Base-by-base conservation (phyloP, 2,888 invertebrate genomes). In the Amphimallon solstitiale region DNA sequence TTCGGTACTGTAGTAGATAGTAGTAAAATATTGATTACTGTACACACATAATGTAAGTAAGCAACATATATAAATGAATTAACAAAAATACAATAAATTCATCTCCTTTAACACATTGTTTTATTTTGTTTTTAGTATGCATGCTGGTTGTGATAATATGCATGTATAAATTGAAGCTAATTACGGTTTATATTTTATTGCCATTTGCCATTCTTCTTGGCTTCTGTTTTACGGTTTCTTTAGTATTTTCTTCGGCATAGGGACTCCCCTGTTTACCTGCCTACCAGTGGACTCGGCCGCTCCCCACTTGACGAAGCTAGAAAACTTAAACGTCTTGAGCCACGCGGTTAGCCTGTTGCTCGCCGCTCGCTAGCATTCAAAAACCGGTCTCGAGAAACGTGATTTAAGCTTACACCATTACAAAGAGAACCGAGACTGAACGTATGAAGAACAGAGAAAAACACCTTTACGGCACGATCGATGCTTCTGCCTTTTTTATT, bases 331-430 rank as follows among this genome's bases (percentile, higher is more conserved):
- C n/a, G 48, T 23, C n/a, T 21, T 38, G 35, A 23, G 45, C 64
- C 64, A 56, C 64, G 64, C 64, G 56, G 48, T 48, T 56, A 56
- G 56, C 64, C 48, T 60, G 60, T 66, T 65, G 63, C 49, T 54
- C 29, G 45, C 43, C 34, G 21, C 51, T 45, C 19, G 46, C 35
- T 37, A 23, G 21, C 19, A 35, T 37, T 48, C 19, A 37, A 66
- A 63, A 66, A 54, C 66, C 52, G 62, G 62, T 65, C 38, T 12
- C 35, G 12, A 46, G 29, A 21, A 38, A 60, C 49, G 59, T 65
- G 59, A 65, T 59, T 65, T 60, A 46, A 65, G 37, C 63, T 59
- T 21, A 15, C 19, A 19, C 14, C 17, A 46, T 14, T 45, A 37
- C 10, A 21, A 6, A 38, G 35, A 35, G 43, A 40, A 15, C 17